Percentiles rank a stretch among this genome's conserved stretches.
These are phyloP conservation scores for Chionis minor DNA, from an alignment of 2,113 vertebrate species.

Conservation along the genomic window DNA sequence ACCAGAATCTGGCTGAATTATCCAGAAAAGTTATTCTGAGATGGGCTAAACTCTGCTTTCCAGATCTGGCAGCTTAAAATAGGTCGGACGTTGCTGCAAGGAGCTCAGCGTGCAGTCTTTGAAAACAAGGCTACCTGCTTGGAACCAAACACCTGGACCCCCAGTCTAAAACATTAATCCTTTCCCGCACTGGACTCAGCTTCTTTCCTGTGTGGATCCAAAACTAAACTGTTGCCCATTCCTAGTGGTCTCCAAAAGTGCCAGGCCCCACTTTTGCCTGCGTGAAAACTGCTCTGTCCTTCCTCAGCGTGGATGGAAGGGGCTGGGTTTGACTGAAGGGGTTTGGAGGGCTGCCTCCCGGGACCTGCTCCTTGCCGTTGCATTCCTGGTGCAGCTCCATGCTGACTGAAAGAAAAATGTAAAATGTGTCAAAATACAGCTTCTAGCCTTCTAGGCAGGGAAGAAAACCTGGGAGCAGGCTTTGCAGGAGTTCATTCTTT, in stretches of 20 bases:
- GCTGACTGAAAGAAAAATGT: neutral
- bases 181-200: neutral
- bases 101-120: neutral
- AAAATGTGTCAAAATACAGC: neutral
- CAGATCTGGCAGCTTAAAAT: neutral
- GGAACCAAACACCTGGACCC: neutral
- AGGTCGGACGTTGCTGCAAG: neutral
- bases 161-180: neutral
- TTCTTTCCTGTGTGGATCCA: neutral
- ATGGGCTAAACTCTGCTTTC: neutral
- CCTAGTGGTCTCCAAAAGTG: neutral
- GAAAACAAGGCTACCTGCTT: neutral
- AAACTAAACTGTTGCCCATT: neutral
- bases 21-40: neutral
- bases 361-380: accelerated
- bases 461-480: neutral
- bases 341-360: neutral
- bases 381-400: neutral
- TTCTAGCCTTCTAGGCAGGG: neutral
- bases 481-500: neutral
- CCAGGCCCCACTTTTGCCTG: neutral
- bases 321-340: neutral
- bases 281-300: neutral
- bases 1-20: neutral
- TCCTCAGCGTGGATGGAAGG: neutral